Evolutionary conservation across 2,888 invertebrate species (phyloP).

Genomic region (Dryococelus australis): DNA sequence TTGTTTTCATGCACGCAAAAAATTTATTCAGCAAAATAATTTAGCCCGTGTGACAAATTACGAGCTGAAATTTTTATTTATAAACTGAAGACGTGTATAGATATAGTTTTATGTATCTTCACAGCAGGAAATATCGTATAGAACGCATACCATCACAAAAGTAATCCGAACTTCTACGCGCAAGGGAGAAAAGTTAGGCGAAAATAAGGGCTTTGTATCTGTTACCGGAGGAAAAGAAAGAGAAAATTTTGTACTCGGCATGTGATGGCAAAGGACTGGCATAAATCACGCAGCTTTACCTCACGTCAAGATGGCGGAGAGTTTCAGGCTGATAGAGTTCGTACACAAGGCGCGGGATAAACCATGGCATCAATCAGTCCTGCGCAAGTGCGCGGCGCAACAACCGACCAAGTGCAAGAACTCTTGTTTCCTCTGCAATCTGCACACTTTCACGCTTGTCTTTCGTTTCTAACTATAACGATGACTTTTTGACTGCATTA

Average conservation of each 20-base stretch:
- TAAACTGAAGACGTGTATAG: too few species aligned
- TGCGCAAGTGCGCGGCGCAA: neutral
- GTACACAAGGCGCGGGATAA: constrained; percentile 10
- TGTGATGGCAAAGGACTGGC: neutral
- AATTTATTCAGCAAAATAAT: too few species aligned
- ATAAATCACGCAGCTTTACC: neutral
- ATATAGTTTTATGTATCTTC: neutral
- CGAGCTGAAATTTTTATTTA: too few species aligned
- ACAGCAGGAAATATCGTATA: neutral
- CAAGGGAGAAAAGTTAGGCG: neutral
- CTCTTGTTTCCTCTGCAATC: neutral
- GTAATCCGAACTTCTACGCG: neutral
- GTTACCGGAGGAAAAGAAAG: neutral
- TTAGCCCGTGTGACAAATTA: too few species aligned
- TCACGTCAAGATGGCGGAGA: constrained; percentile 16
- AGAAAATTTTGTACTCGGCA: neutral
- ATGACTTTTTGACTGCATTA: too few species aligned
- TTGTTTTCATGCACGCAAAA: too few species aligned
- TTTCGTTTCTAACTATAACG: too few species aligned
- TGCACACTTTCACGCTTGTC: too few species aligned
- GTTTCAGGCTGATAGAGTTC: constrained; percentile 1
- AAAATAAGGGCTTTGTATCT: neutral
- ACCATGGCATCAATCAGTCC: neutral
- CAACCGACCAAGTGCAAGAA: neutral
- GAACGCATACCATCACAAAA: neutral